Conservation (phyloP, 2,797 vertebrate species). For the Alectoris magna region DNA sequence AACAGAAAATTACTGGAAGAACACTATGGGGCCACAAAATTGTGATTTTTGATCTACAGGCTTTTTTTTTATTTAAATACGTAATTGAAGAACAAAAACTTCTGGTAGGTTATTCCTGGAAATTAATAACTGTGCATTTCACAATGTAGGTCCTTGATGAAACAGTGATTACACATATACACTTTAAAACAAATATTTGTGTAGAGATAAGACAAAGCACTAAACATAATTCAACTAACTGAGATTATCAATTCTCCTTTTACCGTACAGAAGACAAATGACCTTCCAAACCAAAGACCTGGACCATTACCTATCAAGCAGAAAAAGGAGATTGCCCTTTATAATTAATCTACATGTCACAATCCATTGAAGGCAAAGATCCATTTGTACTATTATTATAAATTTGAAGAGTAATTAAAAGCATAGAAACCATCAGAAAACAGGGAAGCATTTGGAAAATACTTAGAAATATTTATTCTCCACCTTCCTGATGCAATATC, state of each 20-base stretch:
- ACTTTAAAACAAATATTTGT: neutral
- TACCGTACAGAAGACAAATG: neutral
- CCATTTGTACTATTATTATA: neutral
- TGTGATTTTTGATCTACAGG: neutral
- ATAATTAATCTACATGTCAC: neutral
- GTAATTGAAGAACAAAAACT: neutral
- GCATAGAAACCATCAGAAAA: neutral
- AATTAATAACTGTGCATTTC: neutral
- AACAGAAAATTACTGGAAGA: neutral
- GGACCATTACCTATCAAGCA: neutral
- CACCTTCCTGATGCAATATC: neutral
- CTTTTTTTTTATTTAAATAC: neutral
- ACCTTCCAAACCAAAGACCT: neutral
- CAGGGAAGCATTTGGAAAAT: neutral
- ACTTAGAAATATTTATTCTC: neutral
- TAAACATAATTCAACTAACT: conserved; percentile 18
- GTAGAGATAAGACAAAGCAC: neutral
- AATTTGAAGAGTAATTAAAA: neutral
- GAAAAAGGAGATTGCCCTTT: neutral
- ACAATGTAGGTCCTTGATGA: neutral
- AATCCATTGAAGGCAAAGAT: neutral
- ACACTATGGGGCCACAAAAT: neutral
- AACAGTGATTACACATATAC: neutral
- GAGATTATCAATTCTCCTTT: neutral
- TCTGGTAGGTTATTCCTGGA: neutral